Base-by-base conservation (phyloP, 1,140 invertebrate genomes). In the Procambarus clarkii region DNA sequence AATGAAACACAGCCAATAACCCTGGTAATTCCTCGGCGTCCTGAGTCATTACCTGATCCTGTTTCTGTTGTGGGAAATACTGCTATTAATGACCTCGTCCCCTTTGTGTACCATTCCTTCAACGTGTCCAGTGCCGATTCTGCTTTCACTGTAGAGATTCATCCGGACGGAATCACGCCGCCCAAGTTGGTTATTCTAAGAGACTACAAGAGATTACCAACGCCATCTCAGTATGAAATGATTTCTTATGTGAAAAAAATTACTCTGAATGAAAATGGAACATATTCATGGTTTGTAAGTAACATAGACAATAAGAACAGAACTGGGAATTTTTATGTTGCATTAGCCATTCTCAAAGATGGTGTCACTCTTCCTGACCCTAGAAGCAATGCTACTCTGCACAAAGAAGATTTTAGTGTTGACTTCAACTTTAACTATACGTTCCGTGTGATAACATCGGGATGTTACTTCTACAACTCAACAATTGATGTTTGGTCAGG, bases 401-500 rank as follows among this genome's bases (percentile, higher is more conserved):
- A 48, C 0, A 80, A 44, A 2, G 24, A 71, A 21, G 60, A 89
- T 48, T 82, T 83, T 44, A 44, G 46, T 44, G 69, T 71, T 2
- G 15, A 50, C 4, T 81, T 89, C 50, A 24, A 81, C n/a, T 15
- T 34, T n/a, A 11, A n/a, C 11, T 89, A 86, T 45, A 76, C 21
- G 4, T 44, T 91, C 76, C 46, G 83, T 77, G 85, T 86, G 34
- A 88, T 48, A 48, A 77, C 50, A 2, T 85, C 90, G 0, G 83
- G 90, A 21, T 91, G 90, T 71, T 91, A 91, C 69, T 91, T 21
- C 76, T 91, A 60, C 45, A 45, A 91, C 60, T 7, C 21, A 15
- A 34, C 21, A 21, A 54, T 5, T 0, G 64, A 80, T 13, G 24
- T 18, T 15, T 91, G 90, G 90, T 60, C n/a, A 21, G 90, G 82